Conservation (phyloP, 2,797 vertebrate species). For the Neolamprologus multifasciatus region DNA sequence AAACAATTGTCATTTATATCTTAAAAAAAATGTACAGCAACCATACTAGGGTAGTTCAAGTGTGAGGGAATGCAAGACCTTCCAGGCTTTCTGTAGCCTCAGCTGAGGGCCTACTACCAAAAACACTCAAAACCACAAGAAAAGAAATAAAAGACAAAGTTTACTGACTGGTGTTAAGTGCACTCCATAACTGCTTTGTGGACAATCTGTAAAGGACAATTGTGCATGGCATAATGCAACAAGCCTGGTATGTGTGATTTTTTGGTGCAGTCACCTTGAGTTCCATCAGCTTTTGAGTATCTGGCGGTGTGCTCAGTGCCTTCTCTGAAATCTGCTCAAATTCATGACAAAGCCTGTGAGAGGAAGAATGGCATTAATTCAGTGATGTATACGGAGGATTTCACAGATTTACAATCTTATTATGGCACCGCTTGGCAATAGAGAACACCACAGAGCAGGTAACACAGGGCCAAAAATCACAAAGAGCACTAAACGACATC, state of each 20-base stretch:
- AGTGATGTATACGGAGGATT: neutral
- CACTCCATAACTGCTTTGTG: neutral
- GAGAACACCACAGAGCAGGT: neutral
- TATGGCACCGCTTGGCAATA: neutral
- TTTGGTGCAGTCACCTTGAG: constrained; percentile 75
- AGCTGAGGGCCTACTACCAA: neutral
- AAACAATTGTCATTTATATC: neutral
- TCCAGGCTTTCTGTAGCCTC: neutral
- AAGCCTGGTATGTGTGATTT: neutral
- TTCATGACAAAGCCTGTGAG: constrained; percentile 81
- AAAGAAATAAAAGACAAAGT: neutral
- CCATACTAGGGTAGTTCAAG: neutral
- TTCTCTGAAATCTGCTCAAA: constrained; percentile 85
- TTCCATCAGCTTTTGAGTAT: constrained; percentile 83
- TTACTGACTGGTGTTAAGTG: neutral
- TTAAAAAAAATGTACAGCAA: neutral
- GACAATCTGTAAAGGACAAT: neutral
- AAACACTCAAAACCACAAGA: neutral
- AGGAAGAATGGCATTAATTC: neutral
- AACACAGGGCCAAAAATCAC: neutral
- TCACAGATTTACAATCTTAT: neutral
- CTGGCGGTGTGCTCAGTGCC: constrained; percentile 78
- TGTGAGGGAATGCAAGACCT: neutral
- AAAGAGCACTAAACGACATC: neutral
- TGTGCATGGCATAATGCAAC: neutral